These are phyloP conservation scores for Ennomos fuscantarius DNA, from an alignment of 2,888 invertebrate genomes.

Conservation along the genomic window DNA sequence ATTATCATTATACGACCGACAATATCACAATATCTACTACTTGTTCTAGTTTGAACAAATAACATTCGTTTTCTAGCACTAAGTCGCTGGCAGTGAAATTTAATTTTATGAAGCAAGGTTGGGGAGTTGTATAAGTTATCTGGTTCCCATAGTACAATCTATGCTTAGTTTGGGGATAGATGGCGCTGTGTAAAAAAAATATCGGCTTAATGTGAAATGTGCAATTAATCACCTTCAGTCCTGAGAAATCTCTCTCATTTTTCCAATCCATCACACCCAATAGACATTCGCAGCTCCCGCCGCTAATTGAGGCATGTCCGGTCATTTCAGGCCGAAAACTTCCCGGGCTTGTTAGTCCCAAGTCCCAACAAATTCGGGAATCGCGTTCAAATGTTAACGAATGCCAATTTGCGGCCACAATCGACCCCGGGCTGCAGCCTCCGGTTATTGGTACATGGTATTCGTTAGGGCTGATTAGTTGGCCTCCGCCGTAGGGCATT, in stretches of 20 bases:
- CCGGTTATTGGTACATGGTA: slow-evolving; percentile 56
- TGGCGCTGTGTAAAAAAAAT: too few relatives aligned
- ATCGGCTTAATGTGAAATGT: too few relatives aligned
- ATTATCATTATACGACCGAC: too few relatives aligned
- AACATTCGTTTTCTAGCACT: too few relatives aligned
- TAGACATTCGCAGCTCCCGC: slow-evolving; percentile 49
- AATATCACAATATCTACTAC: too few relatives aligned
- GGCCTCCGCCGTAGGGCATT: slow-evolving; percentile 47
- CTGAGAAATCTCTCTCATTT: slow-evolving; percentile 13
- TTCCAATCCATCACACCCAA: slow-evolving; percentile 42
- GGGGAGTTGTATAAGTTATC: too few relatives aligned
- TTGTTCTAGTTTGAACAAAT: too few relatives aligned
- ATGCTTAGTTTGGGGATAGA: too few relatives aligned
- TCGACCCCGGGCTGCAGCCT: slow-evolving; percentile 35
- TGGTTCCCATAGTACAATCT: too few relatives aligned
- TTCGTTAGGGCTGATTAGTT: slow-evolving; percentile 71
- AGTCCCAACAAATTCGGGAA: slow-evolving; percentile 77
- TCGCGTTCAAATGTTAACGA: slow-evolving; percentile 80
- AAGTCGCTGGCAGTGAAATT: too few relatives aligned
- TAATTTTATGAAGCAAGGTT: too few relatives aligned
- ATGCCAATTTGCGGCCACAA: slow-evolving; percentile 71
- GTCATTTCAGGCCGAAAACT: slow-evolving; percentile 72
- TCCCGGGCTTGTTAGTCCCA: slow-evolving; percentile 72
- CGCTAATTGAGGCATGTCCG: slow-evolving; percentile 80
- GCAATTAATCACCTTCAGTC: slow-evolving; percentile 3